phyloP scores from a whole-genome alignment of 2,113 vertebrate species.

The Oreochromis aureus region DNA sequence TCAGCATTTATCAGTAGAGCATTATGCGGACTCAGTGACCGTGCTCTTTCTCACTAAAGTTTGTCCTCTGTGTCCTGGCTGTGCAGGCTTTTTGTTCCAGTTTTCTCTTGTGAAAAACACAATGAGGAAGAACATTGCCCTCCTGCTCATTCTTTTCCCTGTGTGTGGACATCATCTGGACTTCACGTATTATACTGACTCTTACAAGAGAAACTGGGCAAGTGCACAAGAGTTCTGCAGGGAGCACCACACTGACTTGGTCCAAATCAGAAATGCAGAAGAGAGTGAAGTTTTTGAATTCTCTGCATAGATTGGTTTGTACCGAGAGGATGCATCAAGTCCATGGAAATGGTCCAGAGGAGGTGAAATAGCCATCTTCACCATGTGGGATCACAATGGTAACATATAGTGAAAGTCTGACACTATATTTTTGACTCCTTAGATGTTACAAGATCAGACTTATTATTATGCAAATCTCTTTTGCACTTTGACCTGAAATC shows the following conservation, averaged over 20 bases:
- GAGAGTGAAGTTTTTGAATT: fast-evolving
- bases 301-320: conserved; percentile 1
- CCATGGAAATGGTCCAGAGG: conserved; percentile 22
- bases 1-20: background rate
- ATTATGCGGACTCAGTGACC: background rate
- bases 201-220: fast-evolving
- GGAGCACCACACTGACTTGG: too few relatives aligned
- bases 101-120: background rate
- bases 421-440: too few relatives aligned
- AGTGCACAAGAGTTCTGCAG: background rate
- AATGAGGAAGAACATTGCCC: background rate
- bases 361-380: too few relatives aligned
- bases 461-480: too few relatives aligned
- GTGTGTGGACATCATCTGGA: background rate
- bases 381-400: too few relatives aligned
- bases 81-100: background rate
- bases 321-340: background rate
- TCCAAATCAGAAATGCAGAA: background rate
- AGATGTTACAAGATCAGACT: too few relatives aligned
- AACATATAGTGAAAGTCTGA: too few relatives aligned
- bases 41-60: fast-evolving
- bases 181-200: fast-evolving
- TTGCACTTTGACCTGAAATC: too few relatives aligned
- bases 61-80: background rate
- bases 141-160: background rate